Base-by-base conservation (phyloP, 1,140 invertebrate genomes). In the Episyrphus balteatus region DNA sequence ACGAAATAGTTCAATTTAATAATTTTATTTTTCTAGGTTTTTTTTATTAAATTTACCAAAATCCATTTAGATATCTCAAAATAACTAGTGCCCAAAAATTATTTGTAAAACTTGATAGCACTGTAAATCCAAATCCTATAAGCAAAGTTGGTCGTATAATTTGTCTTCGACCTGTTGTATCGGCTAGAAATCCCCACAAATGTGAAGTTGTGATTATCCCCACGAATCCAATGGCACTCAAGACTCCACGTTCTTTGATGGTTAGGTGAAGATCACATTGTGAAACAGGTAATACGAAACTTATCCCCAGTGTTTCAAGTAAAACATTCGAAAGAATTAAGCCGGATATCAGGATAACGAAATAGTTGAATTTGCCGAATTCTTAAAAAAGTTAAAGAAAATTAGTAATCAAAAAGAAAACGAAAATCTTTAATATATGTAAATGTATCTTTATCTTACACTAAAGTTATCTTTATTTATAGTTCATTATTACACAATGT, bases 131-230 rank as follows among this genome's bases (percentile, higher is more conserved):
- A 7, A 75, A 76, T 47, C 84, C 82, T 0, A 81, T 56, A 2
- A 79, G 53, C 57, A 84, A 81, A 1, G 83, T 80, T 36, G 75
- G 73, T 17, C 84, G 63, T 51, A 89, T 72, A 13, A 86, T 72
- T 6, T 74, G 73, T 34, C 75, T 73, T 2, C 86, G 73, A 1
- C 87, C 87, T 3, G 74, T 68, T 0, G 79, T 78, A 61, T 91
- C 87, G 0, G 83, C 81, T 17, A 88, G 54, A 50, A 79, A 83
- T 37, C 86, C 86, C 85, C 85, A 88, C 36, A 87, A 60, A 56
- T 74, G 73, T 1, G 73, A 73, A 2, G 66, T 73, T 19, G 72
- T 51, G 48, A 75, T 74, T 37, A 73, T 71, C 79, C 82, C 81
- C 48, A 75, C 60, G 52, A 80, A 84, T 9, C 73, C 70, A 43